Conservation (phyloP, 2,113 vertebrate species). For the Micronisus gabar region DNA sequence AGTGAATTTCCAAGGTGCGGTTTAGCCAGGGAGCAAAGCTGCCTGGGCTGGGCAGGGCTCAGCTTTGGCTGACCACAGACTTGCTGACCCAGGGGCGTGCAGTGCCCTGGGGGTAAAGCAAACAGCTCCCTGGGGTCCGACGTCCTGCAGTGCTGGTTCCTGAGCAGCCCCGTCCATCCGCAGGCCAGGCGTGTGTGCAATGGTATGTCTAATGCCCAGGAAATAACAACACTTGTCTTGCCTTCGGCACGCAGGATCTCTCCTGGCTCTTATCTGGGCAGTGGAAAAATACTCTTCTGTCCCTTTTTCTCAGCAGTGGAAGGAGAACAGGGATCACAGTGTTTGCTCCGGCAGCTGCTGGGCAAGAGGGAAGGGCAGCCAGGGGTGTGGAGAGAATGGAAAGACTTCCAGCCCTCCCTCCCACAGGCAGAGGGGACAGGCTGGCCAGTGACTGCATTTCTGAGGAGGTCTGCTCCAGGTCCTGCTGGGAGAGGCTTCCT, state of each 20-base stretch:
- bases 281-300: background rate
- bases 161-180: background rate
- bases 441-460: background rate
- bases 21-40: background rate
- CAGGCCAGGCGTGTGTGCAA: background rate
- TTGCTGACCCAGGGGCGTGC: fast-evolving
- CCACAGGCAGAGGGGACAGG: background rate
- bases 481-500: background rate
- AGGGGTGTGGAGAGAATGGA: background rate
- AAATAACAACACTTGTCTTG: fast-evolving
- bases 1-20: background rate
- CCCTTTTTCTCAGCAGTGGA: background rate
- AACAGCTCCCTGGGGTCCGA: background rate
- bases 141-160: background rate
- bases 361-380: background rate
- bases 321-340: background rate
- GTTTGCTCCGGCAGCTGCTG: background rate
- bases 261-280: background rate
- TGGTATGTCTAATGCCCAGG: background rate
- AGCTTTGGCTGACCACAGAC: too few species aligned
- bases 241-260: background rate
- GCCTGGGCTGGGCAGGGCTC: background rate
- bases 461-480: background rate
- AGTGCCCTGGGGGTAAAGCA: background rate
- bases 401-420: background rate